Evolutionary conservation across 2,888 invertebrate species (phyloP).

Genomic region (Parapristionchus giblindavisi): DNA sequence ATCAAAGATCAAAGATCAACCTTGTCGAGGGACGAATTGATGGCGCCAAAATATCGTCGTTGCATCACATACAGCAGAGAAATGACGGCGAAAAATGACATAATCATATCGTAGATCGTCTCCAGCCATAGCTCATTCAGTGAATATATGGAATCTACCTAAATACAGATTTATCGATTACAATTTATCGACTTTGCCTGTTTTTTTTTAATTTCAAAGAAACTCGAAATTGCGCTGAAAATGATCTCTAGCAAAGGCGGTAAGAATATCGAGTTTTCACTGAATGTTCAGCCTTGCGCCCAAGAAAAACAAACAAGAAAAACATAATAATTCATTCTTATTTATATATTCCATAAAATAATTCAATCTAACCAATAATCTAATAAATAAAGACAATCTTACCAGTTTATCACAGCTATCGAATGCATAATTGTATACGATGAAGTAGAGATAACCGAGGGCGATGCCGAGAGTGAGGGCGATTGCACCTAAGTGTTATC

Average conservation of each 20-base stretch:
- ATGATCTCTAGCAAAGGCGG: too few relatives aligned
- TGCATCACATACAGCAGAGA: slow-evolving; percentile 66
- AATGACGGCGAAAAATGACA: slow-evolving; percentile 62
- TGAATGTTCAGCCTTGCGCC: too few relatives aligned
- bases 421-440: slow-evolving; percentile 63
- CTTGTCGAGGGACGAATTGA: slow-evolving; percentile 62
- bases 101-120: slow-evolving; percentile 58
- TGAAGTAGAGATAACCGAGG: slow-evolving; percentile 66
- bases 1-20: slow-evolving; percentile 32
- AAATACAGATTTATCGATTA: not conserved
- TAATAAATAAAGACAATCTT: too few relatives aligned
- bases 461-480: slow-evolving; percentile 66
- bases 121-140: slow-evolving; percentile 59
- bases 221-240: too few relatives aligned
- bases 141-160: slow-evolving; percentile 32
- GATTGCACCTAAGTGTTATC: slow-evolving; percentile 58
- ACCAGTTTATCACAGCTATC: slow-evolving; percentile 57
- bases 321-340: too few relatives aligned
- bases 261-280: too few relatives aligned
- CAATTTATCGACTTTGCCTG: too few relatives aligned
- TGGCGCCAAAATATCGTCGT: slow-evolving; percentile 64
- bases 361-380: too few relatives aligned
- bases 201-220: too few relatives aligned
- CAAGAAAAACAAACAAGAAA: too few relatives aligned
- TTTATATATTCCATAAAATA: too few relatives aligned